A percentile compares a stretch with the other conserved stretches of the same genome.
Conservation (phyloP, 2,888 invertebrate species). For the Cheilosia vernalis region DNA sequence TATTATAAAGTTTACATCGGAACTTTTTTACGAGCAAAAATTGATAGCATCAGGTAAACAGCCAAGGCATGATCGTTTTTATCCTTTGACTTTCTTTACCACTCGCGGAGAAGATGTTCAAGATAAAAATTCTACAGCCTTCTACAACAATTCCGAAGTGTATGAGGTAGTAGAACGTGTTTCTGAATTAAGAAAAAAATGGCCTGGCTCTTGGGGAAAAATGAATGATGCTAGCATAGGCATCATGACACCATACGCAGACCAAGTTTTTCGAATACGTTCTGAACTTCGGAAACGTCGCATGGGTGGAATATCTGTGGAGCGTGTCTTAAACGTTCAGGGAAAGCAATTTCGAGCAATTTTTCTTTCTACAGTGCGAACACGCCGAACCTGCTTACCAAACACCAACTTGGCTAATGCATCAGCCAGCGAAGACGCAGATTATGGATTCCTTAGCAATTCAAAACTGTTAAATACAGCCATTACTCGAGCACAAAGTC, state of each 20-base stretch:
- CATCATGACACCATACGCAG: conserved; percentile 93
- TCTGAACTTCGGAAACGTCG: conserved; percentile 89
- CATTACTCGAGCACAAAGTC: conserved; percentile 91
- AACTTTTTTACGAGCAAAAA: conserved; percentile 91
- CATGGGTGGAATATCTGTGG: conserved; percentile 90
- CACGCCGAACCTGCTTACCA: conserved; percentile 88
- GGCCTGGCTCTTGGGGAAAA: conserved; percentile 91
- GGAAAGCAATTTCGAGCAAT: conserved; percentile 94
- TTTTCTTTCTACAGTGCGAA: conserved; percentile 90
- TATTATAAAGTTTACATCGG: conserved; percentile 92
- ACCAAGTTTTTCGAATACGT: conserved; percentile 90
- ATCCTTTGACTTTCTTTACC: conserved; percentile 91
- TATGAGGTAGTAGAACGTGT: conserved; percentile 91
- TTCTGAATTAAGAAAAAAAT: conserved; percentile 87
- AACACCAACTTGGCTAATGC: conserved; percentile 78
- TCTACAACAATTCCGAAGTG: conserved; percentile 92
- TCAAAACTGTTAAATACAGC: conserved; percentile 92
- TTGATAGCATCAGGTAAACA: conserved; percentile 89
- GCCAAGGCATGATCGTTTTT: conserved; percentile 88
- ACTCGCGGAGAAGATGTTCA: conserved; percentile 92
- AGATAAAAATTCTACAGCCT: conserved; percentile 90
- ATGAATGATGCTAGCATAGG: conserved; percentile 91
- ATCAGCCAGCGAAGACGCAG: conserved; percentile 85
- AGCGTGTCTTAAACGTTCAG: conserved; percentile 92
- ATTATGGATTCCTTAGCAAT: conserved; percentile 92